A percentile compares a stretch with the other conserved stretches of the same genome.
Evolutionary conservation across 92 coral and sea anemone genomes (phyloP).

Genomic region (Porites divaricata): DNA sequence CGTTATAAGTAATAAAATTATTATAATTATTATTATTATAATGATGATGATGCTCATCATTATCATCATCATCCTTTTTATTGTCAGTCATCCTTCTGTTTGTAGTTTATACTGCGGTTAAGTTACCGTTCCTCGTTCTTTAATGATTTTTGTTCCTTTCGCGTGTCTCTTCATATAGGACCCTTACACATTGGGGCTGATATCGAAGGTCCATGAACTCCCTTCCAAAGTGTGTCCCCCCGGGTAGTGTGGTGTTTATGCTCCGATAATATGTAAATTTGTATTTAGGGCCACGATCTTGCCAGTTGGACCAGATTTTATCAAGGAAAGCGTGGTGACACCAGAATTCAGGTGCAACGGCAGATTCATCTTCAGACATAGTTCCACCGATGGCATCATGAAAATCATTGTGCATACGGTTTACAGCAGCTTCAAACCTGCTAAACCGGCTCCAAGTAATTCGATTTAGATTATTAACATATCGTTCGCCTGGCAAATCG

Average conservation of each 20-base stretch:
- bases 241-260: slow-evolving; percentile 56
- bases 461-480: slow-evolving; percentile 37
- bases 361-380: slow-evolving; percentile 77
- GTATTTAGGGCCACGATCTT: slow-evolving; percentile 66
- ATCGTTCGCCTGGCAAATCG: slow-evolving; percentile 26
- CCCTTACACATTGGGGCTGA: slow-evolving; percentile 70
- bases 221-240: slow-evolving; percentile 44
- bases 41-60: too few relatives aligned
- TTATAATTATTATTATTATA: too few relatives aligned
- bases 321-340: slow-evolving; percentile 91
- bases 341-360: slow-evolving; percentile 92
- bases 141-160: background rate
- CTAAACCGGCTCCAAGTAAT: slow-evolving; percentile 52
- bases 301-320: slow-evolving; percentile 98
- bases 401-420: slow-evolving; percentile 69
- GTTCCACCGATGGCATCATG: slow-evolving; percentile 90
- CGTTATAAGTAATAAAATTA: too few relatives aligned
- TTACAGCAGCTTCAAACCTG: slow-evolving; percentile 60
- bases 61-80: background rate
- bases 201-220: slow-evolving; percentile 55
- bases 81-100: background rate
- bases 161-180: slow-evolving; percentile 48
- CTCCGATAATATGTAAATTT: slow-evolving; percentile 56
- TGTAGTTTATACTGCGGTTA: background rate
- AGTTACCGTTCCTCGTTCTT: background rate